These are phyloP conservation scores for Hemicrepidius hirtus DNA, from an alignment of 2,888 invertebrate species.

Conservation along the genomic window DNA sequence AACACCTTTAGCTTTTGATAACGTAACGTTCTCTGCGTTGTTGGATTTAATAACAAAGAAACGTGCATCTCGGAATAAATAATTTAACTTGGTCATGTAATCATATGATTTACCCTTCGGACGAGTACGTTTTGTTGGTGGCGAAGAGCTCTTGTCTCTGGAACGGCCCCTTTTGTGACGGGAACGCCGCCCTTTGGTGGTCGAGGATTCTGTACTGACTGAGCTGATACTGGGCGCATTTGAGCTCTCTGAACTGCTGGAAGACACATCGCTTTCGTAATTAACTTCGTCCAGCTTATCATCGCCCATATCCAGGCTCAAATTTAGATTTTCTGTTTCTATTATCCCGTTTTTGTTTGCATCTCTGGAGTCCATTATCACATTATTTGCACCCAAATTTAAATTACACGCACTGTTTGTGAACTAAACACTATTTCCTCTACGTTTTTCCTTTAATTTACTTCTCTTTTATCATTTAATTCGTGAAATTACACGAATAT, in stretches of 20 bases:
- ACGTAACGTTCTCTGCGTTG: slow-evolving; percentile 95
- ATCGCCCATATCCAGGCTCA: slow-evolving; percentile 81
- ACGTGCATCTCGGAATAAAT: slow-evolving; percentile 94
- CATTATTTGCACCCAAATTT: slow-evolving; percentile 46
- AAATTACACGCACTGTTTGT: slow-evolving; percentile 37
- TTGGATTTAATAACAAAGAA: slow-evolving; percentile 99
- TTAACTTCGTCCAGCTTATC: slow-evolving; percentile 86
- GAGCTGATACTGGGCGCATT: slow-evolving; percentile 87
- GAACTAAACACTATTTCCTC: neutral
- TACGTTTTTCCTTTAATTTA: slow-evolving; percentile 12
- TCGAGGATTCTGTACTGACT: slow-evolving; percentile 82
- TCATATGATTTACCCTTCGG: slow-evolving; percentile 82
- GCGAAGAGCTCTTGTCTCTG: slow-evolving; percentile 68
- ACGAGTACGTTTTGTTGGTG: slow-evolving; percentile 67
- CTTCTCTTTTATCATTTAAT: slow-evolving; percentile 36
- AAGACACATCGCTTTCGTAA: slow-evolving; percentile 93
- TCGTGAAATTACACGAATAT: slow-evolving; percentile 49
- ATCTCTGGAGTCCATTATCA: slow-evolving; percentile 69
- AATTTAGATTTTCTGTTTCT: slow-evolving; percentile 70
- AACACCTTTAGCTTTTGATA: slow-evolving; percentile 96
- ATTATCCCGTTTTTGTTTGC: slow-evolving; percentile 69
- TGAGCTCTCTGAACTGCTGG: slow-evolving; percentile 82
- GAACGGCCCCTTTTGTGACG: slow-evolving; percentile 75
- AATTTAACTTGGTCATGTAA: slow-evolving; percentile 92
- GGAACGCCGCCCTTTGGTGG: slow-evolving; percentile 74